Base-by-base conservation (phyloP, 2,797 vertebrate genomes). In the Sebastolobus altivelis region DNA sequence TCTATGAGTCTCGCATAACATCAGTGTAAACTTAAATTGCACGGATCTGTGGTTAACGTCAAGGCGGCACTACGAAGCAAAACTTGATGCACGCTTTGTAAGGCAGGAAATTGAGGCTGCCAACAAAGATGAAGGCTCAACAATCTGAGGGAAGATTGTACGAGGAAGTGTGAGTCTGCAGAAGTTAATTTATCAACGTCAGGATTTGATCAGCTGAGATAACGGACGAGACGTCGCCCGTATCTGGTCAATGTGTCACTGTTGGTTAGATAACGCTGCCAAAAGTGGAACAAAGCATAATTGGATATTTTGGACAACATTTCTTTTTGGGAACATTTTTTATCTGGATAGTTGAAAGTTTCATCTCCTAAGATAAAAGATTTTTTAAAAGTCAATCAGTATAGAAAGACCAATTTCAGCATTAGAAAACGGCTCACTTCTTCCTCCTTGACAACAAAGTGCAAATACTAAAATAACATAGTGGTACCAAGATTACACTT, bases 81-180 rank as follows among this genome's bases (percentile, higher is more conserved):
- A 38, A 13, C 29, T 62, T 80, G 75, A 83, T 62, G 31, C 29
- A 4, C 10, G 16, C 35, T 73, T 46, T 61, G n/a, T 49, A 11
- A 61, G 20, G 59, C 79, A 79, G 79, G 79, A 77, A 73, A 79
- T 76, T 79, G 54, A 72, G 62, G 37, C 38, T 71, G 56, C 65
- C 65, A 75, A 46, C 38, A 75, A 56, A 72, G 25, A 81, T 67
- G 71, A 80, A 38, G 52, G 20, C 66, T 79, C 54, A 61, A 58
- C 49, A 54, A 9, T 70, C 46, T 56, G 35, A 52, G 4, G 8
- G n/a, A 60, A 67, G 70, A 60, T 61, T 61, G 20, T 49, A 18
- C 22, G 40, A 61, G 66, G 27, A 77, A 38, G 38, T 29, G 38
- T 65, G 77, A 74, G 25, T 72, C 79, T 72, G 72, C 43, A 62